Evolutionary conservation across 2,888 invertebrate genomes (phyloP).

Genomic region (Tineola bisselliella): DNA sequence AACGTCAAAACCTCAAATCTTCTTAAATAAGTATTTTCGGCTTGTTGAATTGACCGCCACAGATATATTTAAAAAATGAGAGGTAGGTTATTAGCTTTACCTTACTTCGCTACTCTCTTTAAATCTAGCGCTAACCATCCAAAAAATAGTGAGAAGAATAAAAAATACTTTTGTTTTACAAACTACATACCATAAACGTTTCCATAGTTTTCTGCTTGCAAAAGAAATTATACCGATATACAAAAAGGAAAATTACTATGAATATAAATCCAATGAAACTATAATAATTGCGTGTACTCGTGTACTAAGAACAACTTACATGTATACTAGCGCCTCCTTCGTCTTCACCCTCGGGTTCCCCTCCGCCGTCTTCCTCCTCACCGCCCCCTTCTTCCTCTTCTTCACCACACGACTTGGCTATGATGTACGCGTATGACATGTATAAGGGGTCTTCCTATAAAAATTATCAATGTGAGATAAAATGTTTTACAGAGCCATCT

Average conservation of each 20-base stretch:
- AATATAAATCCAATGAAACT: no score
- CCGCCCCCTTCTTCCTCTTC: constrained; percentile 97
- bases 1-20: no score
- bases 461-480: not conserved
- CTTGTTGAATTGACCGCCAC: no score
- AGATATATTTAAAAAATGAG: no score
- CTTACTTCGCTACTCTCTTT: no score
- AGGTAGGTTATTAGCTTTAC: no score
- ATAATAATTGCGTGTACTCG: no score
- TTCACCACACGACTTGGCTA: constrained; percentile 96
- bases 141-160: no score
- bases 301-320: constrained; percentile 81
- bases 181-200: constrained; percentile 53
- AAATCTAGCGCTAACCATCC: not conserved
- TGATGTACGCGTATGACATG: constrained; percentile 97
- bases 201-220: constrained; percentile 60
- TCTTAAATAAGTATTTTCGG: no score
- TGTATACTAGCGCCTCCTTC: constrained; percentile 90
- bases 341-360: constrained; percentile 70
- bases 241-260: no score
- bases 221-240: constrained; percentile 18
- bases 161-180: not conserved
- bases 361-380: constrained; percentile 83
- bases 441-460: constrained; percentile 89
- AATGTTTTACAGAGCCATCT: no score